phyloP scores from a whole-genome alignment of 2,113 vertebrate genomes.

The Phylloscopus whistleri region DNA sequence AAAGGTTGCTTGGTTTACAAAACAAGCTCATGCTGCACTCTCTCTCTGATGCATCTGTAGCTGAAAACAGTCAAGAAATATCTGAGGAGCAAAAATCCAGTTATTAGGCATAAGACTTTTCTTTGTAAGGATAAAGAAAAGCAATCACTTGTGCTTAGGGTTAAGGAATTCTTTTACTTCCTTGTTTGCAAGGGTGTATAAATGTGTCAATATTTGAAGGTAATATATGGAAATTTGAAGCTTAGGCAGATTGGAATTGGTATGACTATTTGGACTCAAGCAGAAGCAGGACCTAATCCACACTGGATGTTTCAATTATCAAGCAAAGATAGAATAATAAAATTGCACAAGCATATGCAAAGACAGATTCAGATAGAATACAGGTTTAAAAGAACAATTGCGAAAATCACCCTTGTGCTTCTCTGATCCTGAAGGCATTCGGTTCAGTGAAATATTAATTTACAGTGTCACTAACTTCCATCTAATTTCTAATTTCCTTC shows the following conservation, averaged over 20 bases:
- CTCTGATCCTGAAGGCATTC: background rate
- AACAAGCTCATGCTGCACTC: slow-evolving; percentile 11
- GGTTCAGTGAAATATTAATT: background rate
- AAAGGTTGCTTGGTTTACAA: slow-evolving; percentile 36
- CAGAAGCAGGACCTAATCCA: background rate
- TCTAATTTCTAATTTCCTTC: background rate
- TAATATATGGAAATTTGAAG: background rate
- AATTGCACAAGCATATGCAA: background rate
- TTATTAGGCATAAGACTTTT: background rate
- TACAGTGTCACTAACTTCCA: background rate
- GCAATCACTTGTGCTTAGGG: background rate
- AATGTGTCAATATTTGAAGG: background rate
- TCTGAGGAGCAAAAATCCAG: background rate
- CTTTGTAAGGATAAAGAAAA: background rate
- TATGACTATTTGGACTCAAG: background rate
- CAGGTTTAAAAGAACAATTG: background rate
- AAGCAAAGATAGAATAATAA: background rate
- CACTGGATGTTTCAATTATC: background rate
- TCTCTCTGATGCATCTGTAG: background rate
- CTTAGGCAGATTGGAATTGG: background rate
- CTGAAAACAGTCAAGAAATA: background rate
- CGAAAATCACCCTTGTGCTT: background rate
- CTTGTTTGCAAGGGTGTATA: background rate
- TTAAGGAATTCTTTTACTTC: background rate
- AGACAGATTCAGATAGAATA: background rate